phyloP scores from a whole-genome alignment of 1,140 invertebrate species.

The Muscidifurax raptorellus region DNA sequence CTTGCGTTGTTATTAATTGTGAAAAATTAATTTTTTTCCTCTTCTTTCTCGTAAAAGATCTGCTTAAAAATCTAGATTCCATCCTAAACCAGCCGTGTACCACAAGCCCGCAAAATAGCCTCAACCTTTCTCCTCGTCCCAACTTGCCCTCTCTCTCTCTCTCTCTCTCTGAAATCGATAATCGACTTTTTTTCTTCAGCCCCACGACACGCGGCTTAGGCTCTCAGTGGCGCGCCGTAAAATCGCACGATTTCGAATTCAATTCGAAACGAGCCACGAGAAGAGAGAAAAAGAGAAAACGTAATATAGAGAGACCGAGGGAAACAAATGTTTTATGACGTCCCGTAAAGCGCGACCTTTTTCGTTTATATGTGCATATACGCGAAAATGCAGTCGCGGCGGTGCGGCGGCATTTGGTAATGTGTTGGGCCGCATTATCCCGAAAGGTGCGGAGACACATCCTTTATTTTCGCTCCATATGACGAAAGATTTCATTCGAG shows the following conservation, averaged over 20 bases:
- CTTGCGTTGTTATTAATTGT: too few species aligned
- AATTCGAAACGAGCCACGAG: constrained; percentile 34
- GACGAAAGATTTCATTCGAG: constrained; percentile 28
- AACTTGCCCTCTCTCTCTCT: neutral
- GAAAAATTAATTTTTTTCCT: too few species aligned
- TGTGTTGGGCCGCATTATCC: constrained; percentile 27
- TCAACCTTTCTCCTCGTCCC: neutral
- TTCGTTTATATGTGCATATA: neutral
- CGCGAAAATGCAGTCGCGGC: neutral
- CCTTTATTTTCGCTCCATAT: constrained; percentile 39
- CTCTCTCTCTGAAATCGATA: constrained; percentile 13
- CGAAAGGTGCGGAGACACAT: constrained; percentile 19
- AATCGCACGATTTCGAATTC: constrained; percentile 44
- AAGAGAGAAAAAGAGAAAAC: neutral
- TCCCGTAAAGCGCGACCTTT: constrained; percentile 25
- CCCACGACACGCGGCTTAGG: neutral
- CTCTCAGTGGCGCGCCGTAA: constrained; percentile 25
- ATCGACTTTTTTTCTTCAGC: constrained; percentile 22
- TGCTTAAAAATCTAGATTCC: neutral
- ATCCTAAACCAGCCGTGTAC: neutral
- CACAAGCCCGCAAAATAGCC: neutral
- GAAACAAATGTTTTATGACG: constrained; percentile 40
- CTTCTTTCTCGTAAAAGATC: neutral
- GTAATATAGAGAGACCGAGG: neutral
- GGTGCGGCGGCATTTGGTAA: too few species aligned